These are phyloP conservation scores for Rhamphomyia laevipes DNA, from an alignment of 2,888 invertebrate species.

Conservation along the genomic window DNA sequence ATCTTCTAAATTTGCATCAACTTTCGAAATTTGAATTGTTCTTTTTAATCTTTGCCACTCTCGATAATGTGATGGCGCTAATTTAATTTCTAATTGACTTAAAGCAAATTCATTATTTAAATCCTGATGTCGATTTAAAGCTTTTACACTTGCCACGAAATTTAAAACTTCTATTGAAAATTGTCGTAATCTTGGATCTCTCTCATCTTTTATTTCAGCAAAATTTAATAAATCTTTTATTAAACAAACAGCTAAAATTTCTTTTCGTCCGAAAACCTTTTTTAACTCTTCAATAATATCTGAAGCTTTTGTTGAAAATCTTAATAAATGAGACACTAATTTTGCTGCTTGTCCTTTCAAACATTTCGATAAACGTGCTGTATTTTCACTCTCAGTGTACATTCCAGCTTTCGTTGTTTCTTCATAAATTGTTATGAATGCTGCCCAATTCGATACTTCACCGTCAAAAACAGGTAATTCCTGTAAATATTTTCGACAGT, in stretches of 20 bases:
- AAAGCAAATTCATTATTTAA: background rate
- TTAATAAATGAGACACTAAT: background rate
- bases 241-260: background rate
- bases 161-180: background rate
- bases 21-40: background rate
- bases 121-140: background rate
- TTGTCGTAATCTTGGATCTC: background rate
- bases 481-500: background rate
- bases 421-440: background rate
- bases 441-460: background rate
- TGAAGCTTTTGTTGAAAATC: background rate
- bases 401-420: background rate
- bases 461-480: background rate
- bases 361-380: background rate
- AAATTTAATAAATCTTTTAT: background rate
- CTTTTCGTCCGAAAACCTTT: background rate
- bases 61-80: background rate
- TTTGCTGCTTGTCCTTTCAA: background rate
- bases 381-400: background rate
- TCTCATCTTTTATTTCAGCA: background rate
- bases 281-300: background rate
- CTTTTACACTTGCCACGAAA: background rate
- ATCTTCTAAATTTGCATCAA: background rate
- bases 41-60: background rate
- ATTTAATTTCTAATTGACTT: background rate